phyloP scores from a whole-genome alignment of 2,888 invertebrate genomes.

The Eupithecia abbreviata region DNA sequence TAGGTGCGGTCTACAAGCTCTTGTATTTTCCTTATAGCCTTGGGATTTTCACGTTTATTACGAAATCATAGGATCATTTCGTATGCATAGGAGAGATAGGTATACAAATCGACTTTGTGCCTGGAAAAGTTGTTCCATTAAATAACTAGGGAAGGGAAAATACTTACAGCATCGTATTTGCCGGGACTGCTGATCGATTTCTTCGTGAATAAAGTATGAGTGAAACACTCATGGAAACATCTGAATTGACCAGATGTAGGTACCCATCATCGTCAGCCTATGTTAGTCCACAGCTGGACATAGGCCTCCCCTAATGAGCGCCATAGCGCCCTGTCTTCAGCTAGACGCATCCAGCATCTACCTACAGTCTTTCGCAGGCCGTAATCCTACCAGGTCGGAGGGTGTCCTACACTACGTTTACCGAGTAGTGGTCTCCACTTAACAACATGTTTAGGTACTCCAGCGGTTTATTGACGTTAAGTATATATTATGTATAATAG shows the following conservation, averaged over 20 bases:
- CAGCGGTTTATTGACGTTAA: too few relatives aligned
- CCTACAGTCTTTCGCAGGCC: too few relatives aligned
- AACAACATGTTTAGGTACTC: too few relatives aligned
- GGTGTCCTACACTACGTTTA: too few relatives aligned
- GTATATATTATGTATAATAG: too few relatives aligned
- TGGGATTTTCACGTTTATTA: not conserved
- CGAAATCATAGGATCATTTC: conserved; percentile 9
- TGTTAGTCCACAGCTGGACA: too few relatives aligned
- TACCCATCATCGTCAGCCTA: too few relatives aligned
- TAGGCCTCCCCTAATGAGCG: too few relatives aligned
- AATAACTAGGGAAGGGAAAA: not conserved
- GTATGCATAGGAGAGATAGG: conserved; percentile 10
- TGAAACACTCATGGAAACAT: not conserved
- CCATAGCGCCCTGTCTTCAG: too few relatives aligned
- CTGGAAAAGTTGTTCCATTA: not conserved
- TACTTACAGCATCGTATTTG: not conserved
- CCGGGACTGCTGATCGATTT: not conserved
- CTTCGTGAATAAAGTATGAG: not conserved
- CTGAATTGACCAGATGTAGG: not conserved
- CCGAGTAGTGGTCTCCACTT: too few relatives aligned
- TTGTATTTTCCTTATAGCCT: not conserved
- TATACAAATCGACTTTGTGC: conserved; percentile 9
- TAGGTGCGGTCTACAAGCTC: not conserved
- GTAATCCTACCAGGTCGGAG: too few relatives aligned
- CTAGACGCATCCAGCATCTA: too few relatives aligned